These are phyloP conservation scores for Petrocephalus zakoni DNA, from an alignment of 2,113 vertebrate genomes.

Conservation along the genomic window DNA sequence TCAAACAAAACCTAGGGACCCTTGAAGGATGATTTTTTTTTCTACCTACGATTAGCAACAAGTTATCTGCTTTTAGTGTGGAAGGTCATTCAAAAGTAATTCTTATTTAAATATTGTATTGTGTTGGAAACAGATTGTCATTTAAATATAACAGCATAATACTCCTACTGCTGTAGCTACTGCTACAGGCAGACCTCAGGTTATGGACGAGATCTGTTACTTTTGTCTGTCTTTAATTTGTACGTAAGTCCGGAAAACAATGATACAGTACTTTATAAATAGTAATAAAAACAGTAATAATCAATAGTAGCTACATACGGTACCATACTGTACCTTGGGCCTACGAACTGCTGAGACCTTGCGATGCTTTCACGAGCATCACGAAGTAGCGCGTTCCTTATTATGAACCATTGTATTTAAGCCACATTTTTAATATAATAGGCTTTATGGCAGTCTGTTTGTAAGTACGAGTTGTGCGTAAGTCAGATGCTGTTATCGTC, in stretches of 20 bases:
- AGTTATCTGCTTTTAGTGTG: background rate
- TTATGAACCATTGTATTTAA: background rate
- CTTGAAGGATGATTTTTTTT: background rate
- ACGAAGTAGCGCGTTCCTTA: background rate
- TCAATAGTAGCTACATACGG: background rate
- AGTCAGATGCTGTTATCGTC: background rate
- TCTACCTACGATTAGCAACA: background rate
- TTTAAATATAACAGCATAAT: background rate
- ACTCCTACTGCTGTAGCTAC: background rate
- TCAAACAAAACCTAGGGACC: background rate
- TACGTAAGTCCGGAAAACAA: background rate
- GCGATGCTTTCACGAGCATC: background rate
- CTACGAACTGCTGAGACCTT: background rate
- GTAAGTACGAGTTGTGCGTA: background rate
- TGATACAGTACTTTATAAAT: background rate
- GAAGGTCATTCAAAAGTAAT: background rate
- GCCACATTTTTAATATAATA: background rate
- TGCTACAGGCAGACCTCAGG: background rate
- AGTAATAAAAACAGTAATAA: background rate
- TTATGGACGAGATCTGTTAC: background rate
- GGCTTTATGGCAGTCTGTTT: background rate
- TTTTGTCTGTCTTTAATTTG: background rate
- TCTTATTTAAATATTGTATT: background rate
- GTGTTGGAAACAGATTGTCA: background rate
- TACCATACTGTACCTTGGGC: background rate